Percentiles rank a stretch among this genome's conserved stretches.
Evolutionary conservation across 2,888 invertebrate genomes (phyloP).

Genomic region (Xestia xanthographa): DNA sequence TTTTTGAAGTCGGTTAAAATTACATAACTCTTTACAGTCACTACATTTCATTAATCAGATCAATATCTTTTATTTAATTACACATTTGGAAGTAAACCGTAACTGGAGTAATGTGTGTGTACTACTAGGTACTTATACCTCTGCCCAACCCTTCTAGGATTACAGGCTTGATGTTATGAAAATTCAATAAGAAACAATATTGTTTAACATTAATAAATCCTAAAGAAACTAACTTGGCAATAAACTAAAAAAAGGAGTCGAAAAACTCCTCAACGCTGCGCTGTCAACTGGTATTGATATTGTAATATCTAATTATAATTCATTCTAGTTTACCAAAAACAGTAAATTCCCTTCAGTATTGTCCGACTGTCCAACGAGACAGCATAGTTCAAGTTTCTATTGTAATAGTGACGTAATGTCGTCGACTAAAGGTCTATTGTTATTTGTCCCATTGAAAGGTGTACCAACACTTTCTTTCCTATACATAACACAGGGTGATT

Average conservation of each 20-base stretch:
- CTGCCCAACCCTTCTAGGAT: too few species aligned
- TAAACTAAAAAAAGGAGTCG: not conserved
- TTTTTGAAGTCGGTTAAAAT: too few species aligned
- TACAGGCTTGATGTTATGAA: too few species aligned
- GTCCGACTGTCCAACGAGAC: slow-evolving; percentile 9
- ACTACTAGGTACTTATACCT: too few species aligned
- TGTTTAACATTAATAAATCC: too few species aligned
- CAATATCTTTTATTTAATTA: too few species aligned
- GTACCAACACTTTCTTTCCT: slow-evolving; percentile 52
- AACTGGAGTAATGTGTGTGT: too few species aligned
- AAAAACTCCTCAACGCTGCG: not conserved
- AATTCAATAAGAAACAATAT: too few species aligned
- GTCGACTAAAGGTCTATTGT: slow-evolving; percentile 42
- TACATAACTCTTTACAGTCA: too few species aligned
- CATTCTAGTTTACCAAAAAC: not conserved
- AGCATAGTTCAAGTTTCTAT: slow-evolving; percentile 26
- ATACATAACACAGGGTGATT: slow-evolving; percentile 16
- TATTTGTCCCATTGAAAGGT: slow-evolving; percentile 39
- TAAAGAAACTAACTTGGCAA: not conserved
- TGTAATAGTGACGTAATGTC: slow-evolving; percentile 42
- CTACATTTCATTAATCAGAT: too few species aligned
- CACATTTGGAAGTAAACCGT: too few species aligned
- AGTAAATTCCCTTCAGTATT: not conserved
- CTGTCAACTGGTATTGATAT: not conserved
- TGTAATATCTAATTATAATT: not conserved